Evolutionary conservation across 2,797 vertebrate genomes (phyloP), one percentile per base, ranked within the genome.

Genomic region (Crocodylus rhombifer): DNA sequence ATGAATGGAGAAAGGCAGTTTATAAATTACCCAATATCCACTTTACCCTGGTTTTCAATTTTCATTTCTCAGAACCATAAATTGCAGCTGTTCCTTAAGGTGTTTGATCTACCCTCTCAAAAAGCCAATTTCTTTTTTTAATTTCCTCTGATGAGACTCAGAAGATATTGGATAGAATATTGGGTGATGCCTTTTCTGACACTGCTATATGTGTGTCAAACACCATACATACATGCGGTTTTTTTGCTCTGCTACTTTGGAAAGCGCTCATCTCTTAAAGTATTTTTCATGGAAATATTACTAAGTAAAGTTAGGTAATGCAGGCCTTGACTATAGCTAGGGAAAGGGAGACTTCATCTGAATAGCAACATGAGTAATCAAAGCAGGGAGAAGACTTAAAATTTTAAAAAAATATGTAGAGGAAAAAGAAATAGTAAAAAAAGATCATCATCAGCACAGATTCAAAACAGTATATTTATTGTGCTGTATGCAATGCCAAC

Each of bases 51-150:
- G 80, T 89, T 97, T 93, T 97, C 96, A 96, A 93, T 95, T 97
- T 96, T 94, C 86, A 84, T 91, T 93, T 90, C 94, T 92, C 94
- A 82, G 62, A 96, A 93, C 75, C 91, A 94, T 96, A 95, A 76
- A 97, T 97, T 94, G 96, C 82, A 94, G 83, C 85, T 92, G 80
- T 96, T 96, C 92, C 93, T 97, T 94, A 94, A 89, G 84, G 95
- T 95, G 88, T 84, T 75, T 96, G 82, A 96, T 90, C 89, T 96
- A 94, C 93, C 90, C 87, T 97, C 82, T 86, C 90, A 94, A 95
- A 89, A 92, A 97, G 87, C 71, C 88, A 95, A 93, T 97, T 97
- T 95, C 84, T 93, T 96, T 97, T 51, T 96, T 96, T 95, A 95
- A 96, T 97, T 93, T 96, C 81, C 93, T 97, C 81, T 96, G 95